phyloP scores from a whole-genome alignment of 2,888 invertebrate genomes.

The Acleris literana region DNA sequence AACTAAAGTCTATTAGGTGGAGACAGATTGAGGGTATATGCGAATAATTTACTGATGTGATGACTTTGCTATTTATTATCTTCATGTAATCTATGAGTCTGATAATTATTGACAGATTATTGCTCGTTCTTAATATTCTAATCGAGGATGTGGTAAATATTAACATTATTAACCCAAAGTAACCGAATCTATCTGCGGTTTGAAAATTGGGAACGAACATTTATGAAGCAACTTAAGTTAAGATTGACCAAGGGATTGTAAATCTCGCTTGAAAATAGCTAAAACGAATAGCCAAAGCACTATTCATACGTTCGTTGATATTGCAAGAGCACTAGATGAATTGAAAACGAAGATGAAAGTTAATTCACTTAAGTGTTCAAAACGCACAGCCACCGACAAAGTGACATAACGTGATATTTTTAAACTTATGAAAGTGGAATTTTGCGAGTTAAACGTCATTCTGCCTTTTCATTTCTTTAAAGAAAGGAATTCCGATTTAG shows the following conservation, averaged over 20 bases:
- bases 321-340: conserved; percentile 18
- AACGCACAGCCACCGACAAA: conserved; percentile 11
- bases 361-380: conserved; percentile 17
- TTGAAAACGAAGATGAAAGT: conserved; percentile 28
- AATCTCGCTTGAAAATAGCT: conserved; percentile 17
- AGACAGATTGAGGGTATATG: too few species aligned
- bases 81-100: too few species aligned
- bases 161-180: too few species aligned
- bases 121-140: too few species aligned
- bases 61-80: too few species aligned
- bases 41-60: too few species aligned
- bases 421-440: not conserved
- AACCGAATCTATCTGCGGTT: too few species aligned
- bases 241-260: conserved; percentile 14
- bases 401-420: conserved; percentile 14
- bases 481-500: not conserved
- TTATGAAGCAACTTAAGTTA: not conserved
- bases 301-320: conserved; percentile 10
- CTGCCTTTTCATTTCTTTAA: too few species aligned
- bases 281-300: conserved; percentile 25
- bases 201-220: not conserved
- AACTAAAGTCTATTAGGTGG: too few species aligned
- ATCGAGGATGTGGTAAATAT: too few species aligned
- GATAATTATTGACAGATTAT: too few species aligned
- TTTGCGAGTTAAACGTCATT: too few species aligned